Evolutionary conservation across 2,797 vertebrate genomes (phyloP).

Genomic region (Distichodus sexfasciatus): DNA sequence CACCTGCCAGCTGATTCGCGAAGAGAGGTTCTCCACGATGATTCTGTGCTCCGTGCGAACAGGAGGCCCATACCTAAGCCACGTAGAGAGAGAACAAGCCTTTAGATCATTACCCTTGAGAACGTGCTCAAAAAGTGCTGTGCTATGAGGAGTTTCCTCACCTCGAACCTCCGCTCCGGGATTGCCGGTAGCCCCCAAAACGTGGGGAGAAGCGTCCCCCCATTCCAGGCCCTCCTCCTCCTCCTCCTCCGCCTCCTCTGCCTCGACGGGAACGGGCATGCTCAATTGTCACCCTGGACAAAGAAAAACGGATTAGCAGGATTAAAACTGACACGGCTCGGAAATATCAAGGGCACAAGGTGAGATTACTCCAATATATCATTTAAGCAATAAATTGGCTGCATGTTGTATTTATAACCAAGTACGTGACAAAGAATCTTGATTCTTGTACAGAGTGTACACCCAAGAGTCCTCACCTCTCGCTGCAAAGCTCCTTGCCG

Average conservation of each 20-base stretch:
- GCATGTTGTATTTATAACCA: too few species aligned
- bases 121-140: neutral
- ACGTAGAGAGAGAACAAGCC: neutral
- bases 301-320: too few species aligned
- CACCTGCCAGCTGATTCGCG: slow-evolving; percentile 94
- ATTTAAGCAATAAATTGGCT: too few species aligned
- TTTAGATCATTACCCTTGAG: too few species aligned
- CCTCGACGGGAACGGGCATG: slow-evolving; percentile 89
- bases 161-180: slow-evolving; percentile 84
- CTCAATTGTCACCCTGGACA: slow-evolving; percentile 85
- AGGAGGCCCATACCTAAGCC: slow-evolving; percentile 83
- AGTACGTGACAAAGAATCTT: too few species aligned
- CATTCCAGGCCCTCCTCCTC: slow-evolving; percentile 57
- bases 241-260: slow-evolving; percentile 71
- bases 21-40: slow-evolving; percentile 91
- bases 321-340: too few species aligned
- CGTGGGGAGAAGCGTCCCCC: slow-evolving; percentile 79
- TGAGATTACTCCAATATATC: too few species aligned
- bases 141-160: slow-evolving; percentile 43
- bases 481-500: slow-evolving; percentile 88
- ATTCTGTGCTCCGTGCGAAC: slow-evolving; percentile 89
- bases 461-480: slow-evolving; percentile 72
- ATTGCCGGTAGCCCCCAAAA: slow-evolving; percentile 82
- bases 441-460: too few species aligned
- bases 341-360: too few species aligned